Evolutionary conservation across 2,113 vertebrate genomes (phyloP), one percentile per base, ranked within the genome.

Genomic region (Mellivora capensis): DNA sequence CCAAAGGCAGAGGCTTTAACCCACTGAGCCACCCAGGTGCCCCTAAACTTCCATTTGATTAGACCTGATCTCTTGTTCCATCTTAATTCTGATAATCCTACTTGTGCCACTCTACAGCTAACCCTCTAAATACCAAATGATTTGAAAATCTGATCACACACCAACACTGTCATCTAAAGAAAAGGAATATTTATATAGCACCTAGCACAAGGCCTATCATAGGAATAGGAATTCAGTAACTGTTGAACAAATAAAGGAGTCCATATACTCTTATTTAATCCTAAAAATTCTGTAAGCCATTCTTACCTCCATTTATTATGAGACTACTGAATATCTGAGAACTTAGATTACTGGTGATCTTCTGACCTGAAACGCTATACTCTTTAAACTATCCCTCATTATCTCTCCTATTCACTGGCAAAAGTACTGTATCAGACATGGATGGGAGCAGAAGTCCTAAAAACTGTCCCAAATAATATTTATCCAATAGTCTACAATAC

Each of bases 1-100:
- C 49, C 49, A 2, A 52, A 52, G 49, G 49, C 49, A 52, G 15
- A 52, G 49, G 49, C 49, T 52, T 52, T 52, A 52, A 52, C 49
- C 49, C 49, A 52, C 49, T 52, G 49, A 52, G 49, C 49, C 49
- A 52, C 49, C 49, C 49, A 52, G 49, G 49, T 15, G 1, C 14
- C 49, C 49, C 49, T 87, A 91, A 81, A 77, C 18, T 77, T 80
- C 27, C 71, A 93, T 91, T 49, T 86, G 64, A 87, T 95, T 93
- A 64, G 20, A 90, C 10, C 5, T 76, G 44, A 23, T 39, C 59
- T 64, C 57, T 61, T 90, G 9, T 74, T 81, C 23, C 27, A 94
- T 52, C 34, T 87, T 87, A 59, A 96, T 84, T 90, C 37, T 87
- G n/a, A 96, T 54, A 90, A 57, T 92, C n/a, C 20, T 62, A 76